Base-by-base conservation (phyloP, 2,888 invertebrate species). In the Conus canariensis region DNA sequence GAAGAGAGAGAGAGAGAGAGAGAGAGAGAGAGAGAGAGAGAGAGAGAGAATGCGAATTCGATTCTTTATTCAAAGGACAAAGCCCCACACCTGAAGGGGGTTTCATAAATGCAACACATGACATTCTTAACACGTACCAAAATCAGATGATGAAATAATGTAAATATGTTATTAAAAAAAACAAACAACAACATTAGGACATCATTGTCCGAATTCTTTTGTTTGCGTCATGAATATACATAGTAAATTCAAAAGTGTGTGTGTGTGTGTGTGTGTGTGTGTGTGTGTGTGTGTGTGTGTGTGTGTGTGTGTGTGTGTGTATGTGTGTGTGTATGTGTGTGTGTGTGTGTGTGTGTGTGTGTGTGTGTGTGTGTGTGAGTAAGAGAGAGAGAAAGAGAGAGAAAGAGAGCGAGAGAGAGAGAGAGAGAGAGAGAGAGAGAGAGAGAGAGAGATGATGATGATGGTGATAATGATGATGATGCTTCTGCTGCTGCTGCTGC, bases 261-360 rank as follows among this genome's bases (percentile, higher is more conserved):
- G 7, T 64, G 7, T 64, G 64, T 6, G 64, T 64, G 64, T 64
- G 64, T 64, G 64, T 64, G 64, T 64, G 64, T 64, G 64, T 64
- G 64, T 64, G 64, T 64, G 64, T 64, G 74, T n/a, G 74, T 74
- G 74, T 74, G 74, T 74, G 74, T 74, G 74, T 74, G 74, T 74
- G 74, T 74, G 74, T 74, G 74, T 74, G 74, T n/a, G 74, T 74
- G 8, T 25, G 74, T 74, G 74, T n/a, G 74, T n/a, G 74, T 9
- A 9, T n/a, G 19, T 3, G 74, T 74, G 0, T n/a, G 74, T 74
- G 3, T n/a, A 1, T 74, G 74, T 9, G 74, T 74, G 74, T n/a
- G 19, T 74, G 22, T n/a, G 74, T n/a, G 22, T n/a, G 8, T n/a
- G 19, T n/a, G 22, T 74, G 19, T n/a, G n/a, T 74, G 19, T 74